Conservation (phyloP, 2,888 invertebrate genomes). For the Noctua janthe region DNA sequence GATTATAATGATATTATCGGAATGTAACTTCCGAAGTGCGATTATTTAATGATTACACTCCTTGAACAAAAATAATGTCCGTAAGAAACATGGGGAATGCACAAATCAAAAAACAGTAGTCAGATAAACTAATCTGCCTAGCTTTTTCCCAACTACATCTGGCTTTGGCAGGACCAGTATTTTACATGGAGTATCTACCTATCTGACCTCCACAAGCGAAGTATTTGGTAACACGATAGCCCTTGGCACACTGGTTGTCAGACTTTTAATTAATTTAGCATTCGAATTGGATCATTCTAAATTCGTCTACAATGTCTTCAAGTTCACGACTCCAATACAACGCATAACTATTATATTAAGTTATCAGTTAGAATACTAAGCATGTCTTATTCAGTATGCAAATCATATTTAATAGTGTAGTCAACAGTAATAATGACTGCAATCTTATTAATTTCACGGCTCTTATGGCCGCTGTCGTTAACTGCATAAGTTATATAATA, state of each 20-base stretch:
- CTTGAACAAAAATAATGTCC: neutral
- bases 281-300: neutral
- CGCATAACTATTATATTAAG: neutral
- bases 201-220: neutral
- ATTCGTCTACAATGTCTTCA: conserved; percentile 5
- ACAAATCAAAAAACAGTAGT: no score
- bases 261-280: neutral
- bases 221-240: neutral
- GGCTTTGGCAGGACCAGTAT: neutral
- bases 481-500: conserved; percentile 18
- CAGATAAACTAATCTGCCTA: neutral
- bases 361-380: conserved; percentile 24
- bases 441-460: conserved; percentile 31
- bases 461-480: conserved; percentile 10
- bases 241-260: neutral
- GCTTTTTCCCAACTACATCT: neutral
- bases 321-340: conserved; percentile 4
- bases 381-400: conserved; percentile 31
- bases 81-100: neutral
- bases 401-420: conserved; percentile 23
- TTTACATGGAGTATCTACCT: neutral
- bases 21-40: neutral
- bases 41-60: neutral
- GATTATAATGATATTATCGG: neutral
- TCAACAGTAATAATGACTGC: neutral